phyloP scores from a whole-genome alignment of 2,888 invertebrate genomes.

The Trissolcus japonicus region DNA sequence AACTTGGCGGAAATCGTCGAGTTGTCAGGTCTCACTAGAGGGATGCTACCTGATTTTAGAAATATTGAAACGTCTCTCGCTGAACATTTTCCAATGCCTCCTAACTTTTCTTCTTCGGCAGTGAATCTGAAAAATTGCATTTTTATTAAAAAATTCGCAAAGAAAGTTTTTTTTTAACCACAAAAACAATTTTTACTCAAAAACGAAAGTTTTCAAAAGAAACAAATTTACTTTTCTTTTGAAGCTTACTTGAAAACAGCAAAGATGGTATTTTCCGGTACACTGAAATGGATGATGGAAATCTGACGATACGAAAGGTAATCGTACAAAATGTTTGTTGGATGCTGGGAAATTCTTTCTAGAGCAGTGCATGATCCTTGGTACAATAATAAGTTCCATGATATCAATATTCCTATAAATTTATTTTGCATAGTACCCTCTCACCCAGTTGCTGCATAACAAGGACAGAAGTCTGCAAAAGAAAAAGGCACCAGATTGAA shows the following conservation, averaged over 20 bases:
- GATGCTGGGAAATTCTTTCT: constrained; percentile 73
- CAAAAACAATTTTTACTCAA: too few relatives aligned
- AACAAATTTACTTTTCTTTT: too few relatives aligned
- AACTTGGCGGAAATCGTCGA: constrained; percentile 85
- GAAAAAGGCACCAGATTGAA: neutral
- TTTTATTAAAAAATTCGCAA: neutral
- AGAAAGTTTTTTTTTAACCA: too few relatives aligned
- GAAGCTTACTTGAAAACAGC: constrained; percentile 76
- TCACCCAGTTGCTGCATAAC: constrained; percentile 64
- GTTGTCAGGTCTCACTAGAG: constrained; percentile 89
- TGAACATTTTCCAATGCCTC: constrained; percentile 79
- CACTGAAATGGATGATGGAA: constrained; percentile 79
- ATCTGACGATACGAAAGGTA: constrained; percentile 80
- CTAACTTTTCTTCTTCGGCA: constrained; percentile 72
- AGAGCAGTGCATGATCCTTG: constrained; percentile 63
- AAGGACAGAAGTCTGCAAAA: constrained; percentile 46
- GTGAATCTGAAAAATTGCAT: constrained; percentile 64
- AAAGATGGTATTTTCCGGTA: constrained; percentile 77
- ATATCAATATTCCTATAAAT: constrained; percentile 60
- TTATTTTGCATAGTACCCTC: constrained; percentile 64
- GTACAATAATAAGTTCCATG: constrained; percentile 64
- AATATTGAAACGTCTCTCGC: constrained; percentile 82
- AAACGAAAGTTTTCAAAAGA: too few relatives aligned
- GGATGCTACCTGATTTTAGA: constrained; percentile 88
- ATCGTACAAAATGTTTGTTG: constrained; percentile 77